Evolutionary conservation across 1,140 invertebrate species (phyloP), one percentile per base, ranked within the genome.

Genomic region (Calephelis virginiensis): DNA sequence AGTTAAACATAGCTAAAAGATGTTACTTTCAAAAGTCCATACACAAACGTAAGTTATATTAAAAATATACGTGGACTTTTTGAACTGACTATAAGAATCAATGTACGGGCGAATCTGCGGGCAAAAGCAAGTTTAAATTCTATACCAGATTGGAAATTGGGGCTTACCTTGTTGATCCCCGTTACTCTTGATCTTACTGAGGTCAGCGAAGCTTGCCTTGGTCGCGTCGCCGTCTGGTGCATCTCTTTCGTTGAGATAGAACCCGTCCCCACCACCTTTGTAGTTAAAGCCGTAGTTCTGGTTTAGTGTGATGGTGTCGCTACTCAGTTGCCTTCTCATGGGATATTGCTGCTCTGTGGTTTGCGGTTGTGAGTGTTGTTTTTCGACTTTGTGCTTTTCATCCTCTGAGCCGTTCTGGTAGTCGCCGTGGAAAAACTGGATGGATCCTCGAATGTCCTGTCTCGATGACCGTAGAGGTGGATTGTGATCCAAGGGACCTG

Each of bases 181-280:
- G 77, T 93, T 83, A 81, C 81, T 91, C 80, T 90, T 93, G 71
- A 93, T 92, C 74, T 92, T 94, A 40, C 92, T 93, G 9, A 96
- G 82, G 77, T 96, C 95, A 8, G 95, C 94, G 86, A 96, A 96
- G 85, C 94, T 95, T 0, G 93, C 93, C 73, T 94, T 94, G n/a
- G 91, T 92, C n/a, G 76, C 74, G 64, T 93, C 92, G 8, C 87
- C 89, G 66, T 93, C 92, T 4, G 85, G 89, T 5, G 80, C 79
- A 67, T 94, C 93, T 50, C 89, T 90, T 17, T 93, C 92, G 79
- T 86, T 85, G 46, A 86, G 75, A 78, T 79, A 87, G 75, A 89
- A 89, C 67, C 85, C 77, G 64, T 86, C 85, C 71, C 86, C 85
- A 48, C 87, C 86, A 85, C 60, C 70, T 37, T 83, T 86, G 61